These are phyloP conservation scores for Radopholus similis DNA, from an alignment of 1,140 invertebrate species.

Conservation along the genomic window DNA sequence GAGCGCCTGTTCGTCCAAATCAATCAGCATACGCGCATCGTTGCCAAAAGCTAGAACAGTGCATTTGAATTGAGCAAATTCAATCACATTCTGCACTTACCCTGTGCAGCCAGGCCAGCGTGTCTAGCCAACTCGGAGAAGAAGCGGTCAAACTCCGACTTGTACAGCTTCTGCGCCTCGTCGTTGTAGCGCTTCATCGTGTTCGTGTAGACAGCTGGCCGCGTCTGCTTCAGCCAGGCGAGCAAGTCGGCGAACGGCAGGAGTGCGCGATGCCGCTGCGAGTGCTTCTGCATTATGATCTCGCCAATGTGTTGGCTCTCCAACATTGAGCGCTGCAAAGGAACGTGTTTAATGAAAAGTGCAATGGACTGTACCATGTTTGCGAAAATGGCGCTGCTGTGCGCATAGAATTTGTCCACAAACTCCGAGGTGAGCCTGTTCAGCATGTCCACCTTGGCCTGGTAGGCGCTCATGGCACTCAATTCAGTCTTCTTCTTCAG, in stretches of 20 bases:
- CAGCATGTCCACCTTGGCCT: conserved; percentile 31
- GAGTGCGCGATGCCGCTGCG: conserved; percentile 37
- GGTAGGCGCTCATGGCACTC: conserved; percentile 37
- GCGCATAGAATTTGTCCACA: conserved; percentile 42
- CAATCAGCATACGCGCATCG: conserved; percentile 4
- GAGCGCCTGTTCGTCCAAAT: conserved; percentile 5
- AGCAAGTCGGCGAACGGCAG: conserved; percentile 36
- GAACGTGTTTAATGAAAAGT: neutral
- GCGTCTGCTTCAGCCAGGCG: conserved; percentile 32
- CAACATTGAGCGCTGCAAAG: conserved; percentile 30
- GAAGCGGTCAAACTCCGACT: conserved; percentile 42
- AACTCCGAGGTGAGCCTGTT: conserved; percentile 28
- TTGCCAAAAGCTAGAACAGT: conserved; percentile 10
- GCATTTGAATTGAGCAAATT: neutral
- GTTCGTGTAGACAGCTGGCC: conserved; percentile 29
- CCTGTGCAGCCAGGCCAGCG: neutral
- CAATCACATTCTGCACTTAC: neutral
- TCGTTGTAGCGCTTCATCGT: conserved; percentile 36
- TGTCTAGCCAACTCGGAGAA: conserved; percentile 26
- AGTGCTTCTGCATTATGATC: conserved; percentile 43
- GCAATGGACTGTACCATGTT: conserved; percentile 41
- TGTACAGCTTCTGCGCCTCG: conserved; percentile 31
- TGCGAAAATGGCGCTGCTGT: conserved; percentile 37
- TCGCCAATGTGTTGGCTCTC: conserved; percentile 34
- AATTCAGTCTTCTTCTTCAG: conserved; percentile 69